A percentile compares a stretch with the other conserved stretches of the same genome.
phyloP scores from a whole-genome alignment of 2,888 invertebrate species.

The Papilio demoleus region DNA sequence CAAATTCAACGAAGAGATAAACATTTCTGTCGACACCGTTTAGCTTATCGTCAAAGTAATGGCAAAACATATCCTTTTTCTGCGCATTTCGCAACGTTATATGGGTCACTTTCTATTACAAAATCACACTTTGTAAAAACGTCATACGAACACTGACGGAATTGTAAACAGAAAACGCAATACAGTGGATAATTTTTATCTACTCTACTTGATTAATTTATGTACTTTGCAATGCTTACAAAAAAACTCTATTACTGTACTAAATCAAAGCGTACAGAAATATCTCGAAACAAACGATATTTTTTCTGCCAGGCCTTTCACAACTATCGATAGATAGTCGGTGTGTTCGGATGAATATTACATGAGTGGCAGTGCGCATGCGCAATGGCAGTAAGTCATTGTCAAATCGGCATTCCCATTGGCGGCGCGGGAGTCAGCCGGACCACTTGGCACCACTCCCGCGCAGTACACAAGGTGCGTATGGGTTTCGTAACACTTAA shows the following conservation, averaged over 20 bases:
- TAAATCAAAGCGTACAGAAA: slow-evolving; percentile 3
- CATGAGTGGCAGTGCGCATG: slow-evolving; percentile 41
- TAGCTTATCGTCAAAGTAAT: slow-evolving; percentile 30
- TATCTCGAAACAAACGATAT: slow-evolving; percentile 1
- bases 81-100: slow-evolving; percentile 19
- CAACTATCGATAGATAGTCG: slow-evolving; percentile 3
- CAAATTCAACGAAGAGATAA: slow-evolving; percentile 33
- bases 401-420: slow-evolving; percentile 44
- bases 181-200: neutral
- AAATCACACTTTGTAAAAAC: neutral
- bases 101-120: slow-evolving; percentile 11
- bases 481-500: slow-evolving; percentile 41
- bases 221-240: neutral
- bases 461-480: slow-evolving; percentile 39
- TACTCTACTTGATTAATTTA: neutral
- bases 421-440: slow-evolving; percentile 40
- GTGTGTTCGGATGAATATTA: slow-evolving; percentile 41
- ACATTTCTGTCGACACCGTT: slow-evolving; percentile 27
- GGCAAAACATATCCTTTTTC: slow-evolving; percentile 34
- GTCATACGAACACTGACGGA: neutral
- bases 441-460: slow-evolving; percentile 44
- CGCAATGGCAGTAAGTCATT: slow-evolving; percentile 43
- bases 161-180: neutral
- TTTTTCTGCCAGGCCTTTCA: neutral
- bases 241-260: neutral